Conservation (phyloP, 2,113 vertebrate genomes). For the Eulacestoma nigropectus region DNA sequence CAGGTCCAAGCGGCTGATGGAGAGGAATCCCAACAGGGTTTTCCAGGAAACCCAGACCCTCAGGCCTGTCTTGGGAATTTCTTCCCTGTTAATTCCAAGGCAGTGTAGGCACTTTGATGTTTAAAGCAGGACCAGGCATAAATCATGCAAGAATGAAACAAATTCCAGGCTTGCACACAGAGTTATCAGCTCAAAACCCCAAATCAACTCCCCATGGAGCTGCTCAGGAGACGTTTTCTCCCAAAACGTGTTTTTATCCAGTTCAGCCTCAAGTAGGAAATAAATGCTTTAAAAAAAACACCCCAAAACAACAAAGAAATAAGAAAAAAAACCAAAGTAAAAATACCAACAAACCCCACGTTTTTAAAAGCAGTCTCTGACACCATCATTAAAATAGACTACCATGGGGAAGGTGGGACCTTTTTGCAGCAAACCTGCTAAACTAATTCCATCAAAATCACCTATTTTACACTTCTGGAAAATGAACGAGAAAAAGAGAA, state of each 20-base stretch:
- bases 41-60: not conserved
- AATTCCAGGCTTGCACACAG: not conserved
- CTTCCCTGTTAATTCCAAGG: not conserved
- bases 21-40: not conserved
- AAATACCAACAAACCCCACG: not conserved
- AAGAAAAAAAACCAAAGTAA: not conserved
- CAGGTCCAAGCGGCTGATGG: not conserved
- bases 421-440: not conserved
- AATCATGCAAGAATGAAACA: not conserved
- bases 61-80: not conserved
- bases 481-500: not conserved
- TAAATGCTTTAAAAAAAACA: not conserved
- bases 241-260: not conserved
- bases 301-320: not conserved
- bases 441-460: not conserved
- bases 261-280: not conserved
- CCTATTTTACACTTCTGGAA: not conserved
- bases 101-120: not conserved
- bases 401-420: not conserved
- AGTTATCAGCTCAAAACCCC: not conserved
- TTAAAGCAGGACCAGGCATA: not conserved
- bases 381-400: not conserved
- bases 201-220: not conserved
- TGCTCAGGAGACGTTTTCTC: not conserved
- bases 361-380: not conserved